Evolutionary conservation across 2,888 invertebrate genomes (phyloP).

Genomic region (Autographa pulchrina): DNA sequence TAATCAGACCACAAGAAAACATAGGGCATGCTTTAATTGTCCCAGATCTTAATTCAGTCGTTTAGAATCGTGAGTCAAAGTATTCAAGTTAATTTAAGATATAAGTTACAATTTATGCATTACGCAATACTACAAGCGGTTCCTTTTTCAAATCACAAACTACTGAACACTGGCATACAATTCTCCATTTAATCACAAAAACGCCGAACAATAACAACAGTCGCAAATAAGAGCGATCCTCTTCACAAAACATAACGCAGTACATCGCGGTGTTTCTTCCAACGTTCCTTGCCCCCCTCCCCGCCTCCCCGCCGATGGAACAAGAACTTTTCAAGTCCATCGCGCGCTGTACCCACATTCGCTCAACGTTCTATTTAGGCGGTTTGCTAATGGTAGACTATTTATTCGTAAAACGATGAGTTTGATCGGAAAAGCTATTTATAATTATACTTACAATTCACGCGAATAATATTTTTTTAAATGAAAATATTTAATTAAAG

Average conservation of each 20-base stretch:
- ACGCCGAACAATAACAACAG: neutral
- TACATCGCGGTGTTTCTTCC: slow-evolving; percentile 80
- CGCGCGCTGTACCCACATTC: slow-evolving; percentile 59
- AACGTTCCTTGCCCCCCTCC: slow-evolving; percentile 77
- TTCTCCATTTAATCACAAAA: slow-evolving; percentile 7
- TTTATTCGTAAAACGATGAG: neutral
- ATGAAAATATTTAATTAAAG: too few relatives aligned
- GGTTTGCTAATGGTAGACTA: slow-evolving; percentile 10
- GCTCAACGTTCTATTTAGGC: slow-evolving; percentile 39
- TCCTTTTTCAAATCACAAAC: too few relatives aligned
- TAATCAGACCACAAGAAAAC: too few relatives aligned
- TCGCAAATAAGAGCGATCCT: slow-evolving; percentile 21
- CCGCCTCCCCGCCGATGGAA: slow-evolving; percentile 67
- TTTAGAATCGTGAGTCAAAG: too few relatives aligned
- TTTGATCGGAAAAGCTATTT: neutral
- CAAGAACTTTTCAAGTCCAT: slow-evolving; percentile 76
- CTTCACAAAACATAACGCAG: slow-evolving; percentile 4
- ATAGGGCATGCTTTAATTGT: too few relatives aligned
- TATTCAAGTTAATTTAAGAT: too few relatives aligned
- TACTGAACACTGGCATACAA: neutral
- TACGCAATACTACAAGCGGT: too few relatives aligned
- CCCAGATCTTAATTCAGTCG: too few relatives aligned
- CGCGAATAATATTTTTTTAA: too few relatives aligned
- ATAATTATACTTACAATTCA: too few relatives aligned
- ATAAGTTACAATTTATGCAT: too few relatives aligned